These are phyloP conservation scores for Lutraria lutraria DNA, from an alignment of 2,888 invertebrate genomes.

Conservation along the genomic window DNA sequence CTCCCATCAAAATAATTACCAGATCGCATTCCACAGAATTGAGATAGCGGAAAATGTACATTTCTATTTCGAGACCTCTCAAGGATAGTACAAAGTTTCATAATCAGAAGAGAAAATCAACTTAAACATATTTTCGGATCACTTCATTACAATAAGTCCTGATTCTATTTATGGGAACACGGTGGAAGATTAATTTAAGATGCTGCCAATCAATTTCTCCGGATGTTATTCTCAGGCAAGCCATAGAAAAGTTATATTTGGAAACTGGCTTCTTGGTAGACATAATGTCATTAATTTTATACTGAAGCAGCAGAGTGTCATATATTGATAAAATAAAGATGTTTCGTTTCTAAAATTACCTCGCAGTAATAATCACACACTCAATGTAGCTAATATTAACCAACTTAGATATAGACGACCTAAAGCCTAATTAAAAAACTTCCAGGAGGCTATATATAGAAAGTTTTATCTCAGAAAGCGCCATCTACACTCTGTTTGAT, in stretches of 20 bases:
- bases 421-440: neutral
- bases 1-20: constrained; percentile 1
- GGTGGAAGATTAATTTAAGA: neutral
- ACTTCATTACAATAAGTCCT: constrained; percentile 6
- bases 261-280: neutral
- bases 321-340: constrained; percentile 21
- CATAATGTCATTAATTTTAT: neutral
- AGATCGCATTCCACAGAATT: neutral
- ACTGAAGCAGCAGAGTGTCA: neutral
- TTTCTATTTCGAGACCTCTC: neutral
- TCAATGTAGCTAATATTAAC: constrained; percentile 7
- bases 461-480: neutral
- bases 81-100: neutral
- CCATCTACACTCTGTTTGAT: neutral
- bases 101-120: neutral
- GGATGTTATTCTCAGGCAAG: neutral
- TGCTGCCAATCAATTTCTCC: constrained; percentile 9
- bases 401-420: neutral
- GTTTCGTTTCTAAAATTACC: neutral
- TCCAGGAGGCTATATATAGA: neutral
- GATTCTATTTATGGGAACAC: constrained; percentile 8
- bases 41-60: neutral
- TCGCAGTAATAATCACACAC: neutral
- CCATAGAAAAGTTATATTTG: constrained; percentile 5
- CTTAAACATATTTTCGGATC: constrained; percentile 3